Conservation (phyloP, 2,113 vertebrate genomes). For the Hemichromis elongatus region DNA sequence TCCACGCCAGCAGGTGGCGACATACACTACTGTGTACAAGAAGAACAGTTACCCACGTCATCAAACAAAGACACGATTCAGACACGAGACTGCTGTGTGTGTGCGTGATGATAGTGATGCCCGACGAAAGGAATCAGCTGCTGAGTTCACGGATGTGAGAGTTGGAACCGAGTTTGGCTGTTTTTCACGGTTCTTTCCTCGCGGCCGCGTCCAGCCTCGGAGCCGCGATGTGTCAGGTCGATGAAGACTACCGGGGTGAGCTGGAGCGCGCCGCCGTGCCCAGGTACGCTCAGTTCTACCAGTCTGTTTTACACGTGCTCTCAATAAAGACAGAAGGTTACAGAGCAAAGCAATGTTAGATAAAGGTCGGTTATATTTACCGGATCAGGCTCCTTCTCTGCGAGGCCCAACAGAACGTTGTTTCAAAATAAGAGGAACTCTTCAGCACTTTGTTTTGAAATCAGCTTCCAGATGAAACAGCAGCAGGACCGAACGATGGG, state of each 20-base stretch:
- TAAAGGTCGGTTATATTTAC: too few species aligned
- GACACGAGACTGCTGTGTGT: rapidly evolving
- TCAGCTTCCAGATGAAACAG: too few species aligned
- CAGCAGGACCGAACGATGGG: too few species aligned
- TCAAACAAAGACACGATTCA: neutral
- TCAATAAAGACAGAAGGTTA: too few species aligned
- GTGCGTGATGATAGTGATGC: too few species aligned
- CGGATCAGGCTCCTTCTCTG: too few species aligned
- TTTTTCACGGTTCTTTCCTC: neutral
- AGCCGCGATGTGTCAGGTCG: constrained; percentile 70
- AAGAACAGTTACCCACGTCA: neutral
- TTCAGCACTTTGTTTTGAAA: neutral
- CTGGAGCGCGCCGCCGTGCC: constrained; percentile 17
- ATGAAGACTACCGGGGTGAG: constrained; percentile 56
- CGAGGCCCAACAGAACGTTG: too few species aligned
- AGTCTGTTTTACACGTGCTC: neutral
- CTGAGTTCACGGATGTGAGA: neutral
- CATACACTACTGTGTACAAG: neutral
- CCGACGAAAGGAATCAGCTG: neutral
- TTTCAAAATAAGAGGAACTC: neutral
- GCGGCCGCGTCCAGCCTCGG: neutral
- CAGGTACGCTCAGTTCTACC: neutral
- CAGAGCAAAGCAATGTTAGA: too few species aligned
- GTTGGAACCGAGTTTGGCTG: neutral
- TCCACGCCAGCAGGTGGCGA: neutral